Evolutionary conservation across 2,888 invertebrate species (phyloP), one percentile per base, ranked within the genome.

Genomic region (Netelia virgata): DNA sequence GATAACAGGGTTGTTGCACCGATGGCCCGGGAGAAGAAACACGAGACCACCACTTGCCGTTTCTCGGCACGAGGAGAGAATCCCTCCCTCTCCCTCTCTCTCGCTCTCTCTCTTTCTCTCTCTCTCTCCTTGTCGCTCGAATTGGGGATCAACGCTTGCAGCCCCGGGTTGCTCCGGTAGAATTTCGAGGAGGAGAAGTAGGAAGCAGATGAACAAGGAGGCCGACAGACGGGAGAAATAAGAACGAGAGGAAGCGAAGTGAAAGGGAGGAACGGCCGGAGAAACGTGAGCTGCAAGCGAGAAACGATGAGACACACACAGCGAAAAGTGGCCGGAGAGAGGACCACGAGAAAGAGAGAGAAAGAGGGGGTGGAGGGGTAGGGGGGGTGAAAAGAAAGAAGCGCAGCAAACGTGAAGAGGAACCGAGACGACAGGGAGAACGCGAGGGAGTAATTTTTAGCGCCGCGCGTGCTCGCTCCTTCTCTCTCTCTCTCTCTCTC

Each of bases 391-490:
- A 47, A 68, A 20, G 81, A 80, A 63, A 76, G 77, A 70, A 69
- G 64, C 63, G 77, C 57, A 50, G 66, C 50, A 36, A 76, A 80
- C 74, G 70, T 23, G 69, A 75, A 75, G 82, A 76, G 75, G 53
- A 70, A 78, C 59, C 68, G 63, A 61, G 68, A 63, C n/a, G 69
- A 53, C 68, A 47, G 57, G 70, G 82, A 28, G 43, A 18, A n/a
- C 57, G 76, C 69, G 83, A 70, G 83, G 84, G 75, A 87, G 84
- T 86, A 85, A 87, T 88, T 88, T 88, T 89, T 87, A 88, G 87
- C 89, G 84, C 80, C 81, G 77, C 86, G 59, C 61, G 68, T 28
- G 59, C 69, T 36, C 77, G 47, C 77, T 59, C 55, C 16, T 16
- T 55, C 55, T 55, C 55, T n/a, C 55, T 55, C 18, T 55, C 36